These are phyloP conservation scores for Protonemura montana DNA, from an alignment of 2,888 invertebrate species.

Conservation along the genomic window DNA sequence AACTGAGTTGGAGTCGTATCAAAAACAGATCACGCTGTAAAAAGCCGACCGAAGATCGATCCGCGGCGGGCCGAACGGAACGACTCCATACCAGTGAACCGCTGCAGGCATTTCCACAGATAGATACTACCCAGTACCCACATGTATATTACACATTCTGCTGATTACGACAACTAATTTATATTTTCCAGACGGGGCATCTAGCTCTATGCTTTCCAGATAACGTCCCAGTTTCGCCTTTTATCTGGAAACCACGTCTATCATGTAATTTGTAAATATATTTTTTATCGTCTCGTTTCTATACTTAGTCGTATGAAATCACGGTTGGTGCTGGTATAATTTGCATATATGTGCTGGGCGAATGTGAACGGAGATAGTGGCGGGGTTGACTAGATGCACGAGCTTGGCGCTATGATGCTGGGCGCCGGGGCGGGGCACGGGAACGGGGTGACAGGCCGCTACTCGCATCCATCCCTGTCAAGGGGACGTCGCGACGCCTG, in stretches of 20 bases:
- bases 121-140: slow-evolving; percentile 24
- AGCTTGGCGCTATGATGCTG: background rate
- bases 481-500: slow-evolving; percentile 1
- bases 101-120: slow-evolving; percentile 1
- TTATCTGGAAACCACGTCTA: slow-evolving; percentile 46
- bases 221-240: slow-evolving; percentile 16
- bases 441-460: background rate
- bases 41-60: slow-evolving; percentile 12
- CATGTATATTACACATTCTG: slow-evolving; percentile 29
- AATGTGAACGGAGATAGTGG: slow-evolving; percentile 46
- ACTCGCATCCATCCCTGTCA: slow-evolving; percentile 4
- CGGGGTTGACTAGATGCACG: slow-evolving; percentile 8
- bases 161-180: slow-evolving; percentile 37
- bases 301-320: slow-evolving; percentile 39
- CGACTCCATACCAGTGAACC: background rate
- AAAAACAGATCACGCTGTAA: slow-evolving; percentile 12
- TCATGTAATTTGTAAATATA: slow-evolving; percentile 50
- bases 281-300: slow-evolving; percentile 47
- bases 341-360: slow-evolving; percentile 45
- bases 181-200: slow-evolving; percentile 40
- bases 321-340: slow-evolving; percentile 42
- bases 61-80: background rate
- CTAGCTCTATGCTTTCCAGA: slow-evolving; percentile 25
- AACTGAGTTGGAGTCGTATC: background rate
- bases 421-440: background rate